Evolutionary conservation across 2,888 invertebrate species (phyloP).

Genomic region (Aporophyla lueneburgensis): DNA sequence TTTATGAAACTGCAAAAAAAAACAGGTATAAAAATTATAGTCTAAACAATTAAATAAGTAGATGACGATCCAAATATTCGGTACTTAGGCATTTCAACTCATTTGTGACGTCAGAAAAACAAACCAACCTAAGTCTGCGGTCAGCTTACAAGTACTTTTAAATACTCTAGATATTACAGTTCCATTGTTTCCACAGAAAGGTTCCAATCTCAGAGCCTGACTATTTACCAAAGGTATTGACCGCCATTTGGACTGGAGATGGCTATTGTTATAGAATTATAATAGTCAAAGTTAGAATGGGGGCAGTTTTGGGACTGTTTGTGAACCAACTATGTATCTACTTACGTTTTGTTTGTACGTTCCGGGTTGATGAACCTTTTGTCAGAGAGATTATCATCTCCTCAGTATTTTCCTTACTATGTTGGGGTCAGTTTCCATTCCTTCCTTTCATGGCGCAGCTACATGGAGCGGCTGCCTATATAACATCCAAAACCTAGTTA

Average conservation of each 20-base stretch:
- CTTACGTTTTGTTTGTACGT: slow-evolving; percentile 55
- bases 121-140: slow-evolving; percentile 44
- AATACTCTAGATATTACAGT: slow-evolving; percentile 65
- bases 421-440: not conserved
- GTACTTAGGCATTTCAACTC: slow-evolving; percentile 5
- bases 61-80: slow-evolving; percentile 10
- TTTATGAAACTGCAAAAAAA: not conserved
- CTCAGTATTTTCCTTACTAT: not conserved
- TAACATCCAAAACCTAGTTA: not conserved
- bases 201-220: slow-evolving; percentile 66
- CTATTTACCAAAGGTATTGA: slow-evolving; percentile 74
- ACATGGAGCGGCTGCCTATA: not conserved
- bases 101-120: slow-evolving; percentile 26
- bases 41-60: slow-evolving; percentile 11
- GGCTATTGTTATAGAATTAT: slow-evolving; percentile 72
- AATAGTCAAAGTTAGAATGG: slow-evolving; percentile 70
- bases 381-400: slow-evolving; percentile 9
- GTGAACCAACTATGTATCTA: slow-evolving; percentile 64
- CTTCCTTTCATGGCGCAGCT: no score
- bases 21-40: not conserved
- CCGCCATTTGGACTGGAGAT: slow-evolving; percentile 69
- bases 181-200: slow-evolving; percentile 70
- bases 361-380: slow-evolving; percentile 38
- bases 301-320: slow-evolving; percentile 62
- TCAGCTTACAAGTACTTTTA: slow-evolving; percentile 60